Conservation (phyloP, 2,888 invertebrate genomes). For the Perithous albicinctus region DNA sequence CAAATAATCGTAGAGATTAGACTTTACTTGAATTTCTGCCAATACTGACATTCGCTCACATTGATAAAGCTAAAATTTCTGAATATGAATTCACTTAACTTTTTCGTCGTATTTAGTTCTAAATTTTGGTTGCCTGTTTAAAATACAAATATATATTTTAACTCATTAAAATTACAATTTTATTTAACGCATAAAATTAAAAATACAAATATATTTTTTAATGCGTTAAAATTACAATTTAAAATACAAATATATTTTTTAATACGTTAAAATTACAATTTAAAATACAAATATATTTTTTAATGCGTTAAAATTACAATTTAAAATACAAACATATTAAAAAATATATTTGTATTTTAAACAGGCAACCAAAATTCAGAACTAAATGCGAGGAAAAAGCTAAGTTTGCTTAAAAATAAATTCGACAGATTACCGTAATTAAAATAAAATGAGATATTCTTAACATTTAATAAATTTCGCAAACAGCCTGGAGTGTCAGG, state of each 20-base stretch:
- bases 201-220: no score
- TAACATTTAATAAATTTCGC: background rate
- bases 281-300: background rate
- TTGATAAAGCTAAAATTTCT: no score
- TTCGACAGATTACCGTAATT: background rate
- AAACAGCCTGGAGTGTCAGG: background rate
- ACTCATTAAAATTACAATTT: no score
- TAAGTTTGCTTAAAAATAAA: background rate
- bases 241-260: background rate
- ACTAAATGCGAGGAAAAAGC: background rate
- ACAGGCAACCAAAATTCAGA: background rate
- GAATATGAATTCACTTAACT: no score
- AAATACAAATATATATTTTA: no score
- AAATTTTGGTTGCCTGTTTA: background rate
- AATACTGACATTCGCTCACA: no score
- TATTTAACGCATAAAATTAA: background rate
- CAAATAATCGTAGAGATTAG: no score
- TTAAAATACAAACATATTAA: background rate
- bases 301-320: background rate
- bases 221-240: no score
- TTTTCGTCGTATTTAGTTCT: background rate
- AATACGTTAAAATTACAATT: background rate
- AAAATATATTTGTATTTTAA: background rate
- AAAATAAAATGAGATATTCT: background rate
- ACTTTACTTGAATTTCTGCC: no score